Evolutionary conservation across 2,113 vertebrate species (phyloP).

Genomic region (Ptyas mucosa): DNA sequence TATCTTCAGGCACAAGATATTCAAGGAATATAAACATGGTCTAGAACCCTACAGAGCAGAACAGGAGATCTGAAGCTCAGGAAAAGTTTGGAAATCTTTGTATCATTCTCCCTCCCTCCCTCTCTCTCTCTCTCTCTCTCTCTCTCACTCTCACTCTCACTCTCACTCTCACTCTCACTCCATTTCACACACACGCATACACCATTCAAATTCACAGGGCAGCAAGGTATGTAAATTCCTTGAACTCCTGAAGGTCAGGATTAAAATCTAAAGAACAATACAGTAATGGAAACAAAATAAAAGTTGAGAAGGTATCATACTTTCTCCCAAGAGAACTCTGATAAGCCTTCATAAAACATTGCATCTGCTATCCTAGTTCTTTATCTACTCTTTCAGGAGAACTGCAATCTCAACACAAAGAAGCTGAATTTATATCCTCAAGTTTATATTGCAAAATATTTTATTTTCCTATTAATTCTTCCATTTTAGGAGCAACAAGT

Average conservation of each 20-base stretch:
- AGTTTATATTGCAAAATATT: neutral
- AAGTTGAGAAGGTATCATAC: neutral
- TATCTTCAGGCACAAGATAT: neutral
- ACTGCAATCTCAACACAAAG: neutral
- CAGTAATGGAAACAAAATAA: neutral
- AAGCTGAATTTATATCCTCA: neutral
- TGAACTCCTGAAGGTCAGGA: neutral
- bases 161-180: too few relatives aligned
- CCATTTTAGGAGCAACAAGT: neutral
- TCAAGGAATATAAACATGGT: neutral
- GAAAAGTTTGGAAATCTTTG: neutral
- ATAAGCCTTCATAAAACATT: neutral
- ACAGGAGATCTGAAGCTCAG: neutral
- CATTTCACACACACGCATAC: too few relatives aligned
- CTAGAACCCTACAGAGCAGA: neutral
- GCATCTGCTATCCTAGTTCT: neutral
- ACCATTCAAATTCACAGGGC: neutral
- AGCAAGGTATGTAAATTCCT: neutral
- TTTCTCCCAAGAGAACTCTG: neutral
- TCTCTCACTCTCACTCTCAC: too few relatives aligned
- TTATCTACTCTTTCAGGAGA: neutral
- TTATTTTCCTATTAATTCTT: neutral
- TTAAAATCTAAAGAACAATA: neutral
- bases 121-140: too few relatives aligned
- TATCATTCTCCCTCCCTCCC: neutral